Percentiles rank a stretch among this genome's conserved stretches.
Conservation (phyloP, 2,113 vertebrate genomes). For the Herpetotheres cachinnans region DNA sequence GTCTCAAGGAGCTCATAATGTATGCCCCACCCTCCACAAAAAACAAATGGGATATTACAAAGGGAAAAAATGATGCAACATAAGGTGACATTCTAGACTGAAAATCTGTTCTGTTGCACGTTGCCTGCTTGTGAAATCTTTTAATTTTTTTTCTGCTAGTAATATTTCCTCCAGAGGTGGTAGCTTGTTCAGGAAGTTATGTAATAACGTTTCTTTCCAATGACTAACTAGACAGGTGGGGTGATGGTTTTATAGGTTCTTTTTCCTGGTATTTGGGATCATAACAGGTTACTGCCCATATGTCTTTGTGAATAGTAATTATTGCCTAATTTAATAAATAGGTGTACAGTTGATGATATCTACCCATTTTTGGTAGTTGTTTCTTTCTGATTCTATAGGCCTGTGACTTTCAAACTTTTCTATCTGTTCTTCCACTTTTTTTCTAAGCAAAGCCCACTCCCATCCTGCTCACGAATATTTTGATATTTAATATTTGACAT, state of each 20-base stretch:
- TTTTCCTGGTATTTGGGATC: background rate
- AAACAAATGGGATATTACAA: background rate
- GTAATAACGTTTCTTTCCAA: background rate
- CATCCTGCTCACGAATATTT: background rate
- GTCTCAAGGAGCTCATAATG: background rate
- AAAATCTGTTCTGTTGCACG: background rate
- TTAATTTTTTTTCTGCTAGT: background rate
- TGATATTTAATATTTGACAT: background rate
- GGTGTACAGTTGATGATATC: background rate
- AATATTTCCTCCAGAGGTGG: background rate
- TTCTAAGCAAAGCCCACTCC: background rate
- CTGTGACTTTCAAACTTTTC: background rate
- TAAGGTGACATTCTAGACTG: background rate
- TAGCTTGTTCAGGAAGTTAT: background rate
- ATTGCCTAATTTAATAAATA: background rate
- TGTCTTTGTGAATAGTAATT: background rate
- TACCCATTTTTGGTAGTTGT: background rate
- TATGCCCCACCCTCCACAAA: accelerated
- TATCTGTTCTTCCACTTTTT: background rate
- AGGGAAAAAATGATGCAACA: background rate
- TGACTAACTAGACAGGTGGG: background rate
- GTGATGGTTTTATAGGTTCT: background rate
- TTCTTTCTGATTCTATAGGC: background rate
- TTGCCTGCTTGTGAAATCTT: background rate
- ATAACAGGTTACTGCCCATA: background rate